Percentiles rank a stretch among this genome's conserved stretches.
Evolutionary conservation across 2,113 vertebrate species (phyloP).

Genomic region (Percina caprodes): DNA sequence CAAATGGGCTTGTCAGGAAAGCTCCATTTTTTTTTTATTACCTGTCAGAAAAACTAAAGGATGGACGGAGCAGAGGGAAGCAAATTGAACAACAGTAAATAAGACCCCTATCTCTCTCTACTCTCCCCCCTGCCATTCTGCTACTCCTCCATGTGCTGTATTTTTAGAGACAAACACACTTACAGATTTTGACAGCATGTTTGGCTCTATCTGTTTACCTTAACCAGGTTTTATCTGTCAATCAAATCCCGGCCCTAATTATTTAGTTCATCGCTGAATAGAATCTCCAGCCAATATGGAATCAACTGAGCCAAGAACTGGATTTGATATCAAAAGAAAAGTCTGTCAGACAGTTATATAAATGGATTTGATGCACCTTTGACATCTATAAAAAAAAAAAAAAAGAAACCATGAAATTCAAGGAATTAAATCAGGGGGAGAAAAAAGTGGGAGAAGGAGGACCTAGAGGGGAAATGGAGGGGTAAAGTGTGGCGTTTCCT

Average conservation of each 20-base stretch:
- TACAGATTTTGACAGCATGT: slow-evolving; percentile 70
- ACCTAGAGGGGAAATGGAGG: neutral
- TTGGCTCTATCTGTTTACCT: slow-evolving; percentile 64
- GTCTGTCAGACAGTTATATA: slow-evolving; percentile 27
- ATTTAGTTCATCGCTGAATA: slow-evolving; percentile 64
- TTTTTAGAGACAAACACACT: slow-evolving; percentile 47
- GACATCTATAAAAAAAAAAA: slow-evolving; percentile 19
- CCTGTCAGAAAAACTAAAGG: slow-evolving; percentile 78
- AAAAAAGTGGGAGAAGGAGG: neutral
- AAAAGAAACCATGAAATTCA: slow-evolving; percentile 29
- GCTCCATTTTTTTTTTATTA: slow-evolving; percentile 76
- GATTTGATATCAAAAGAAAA: slow-evolving; percentile 39
- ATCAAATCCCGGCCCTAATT: slow-evolving; percentile 67
- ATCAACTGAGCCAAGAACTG: slow-evolving; percentile 4
- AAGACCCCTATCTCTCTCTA: slow-evolving; percentile 61
- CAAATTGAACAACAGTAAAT: slow-evolving; percentile 80
- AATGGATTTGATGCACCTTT: slow-evolving; percentile 8
- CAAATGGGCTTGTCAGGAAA: slow-evolving; percentile 81
- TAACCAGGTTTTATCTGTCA: slow-evolving; percentile 68
- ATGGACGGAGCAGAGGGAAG: slow-evolving; percentile 69
- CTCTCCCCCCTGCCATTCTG: slow-evolving; percentile 42
- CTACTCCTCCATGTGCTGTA: slow-evolving; percentile 37
- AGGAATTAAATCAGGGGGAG: slow-evolving; percentile 6
- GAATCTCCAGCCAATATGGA: slow-evolving; percentile 29
- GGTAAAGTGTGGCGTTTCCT: slow-evolving; percentile 41